A percentile compares a stretch with the other conserved stretches of the same genome.
Conservation (phyloP, 1,140 invertebrate species). For the Cyclargus thomasi region DNA sequence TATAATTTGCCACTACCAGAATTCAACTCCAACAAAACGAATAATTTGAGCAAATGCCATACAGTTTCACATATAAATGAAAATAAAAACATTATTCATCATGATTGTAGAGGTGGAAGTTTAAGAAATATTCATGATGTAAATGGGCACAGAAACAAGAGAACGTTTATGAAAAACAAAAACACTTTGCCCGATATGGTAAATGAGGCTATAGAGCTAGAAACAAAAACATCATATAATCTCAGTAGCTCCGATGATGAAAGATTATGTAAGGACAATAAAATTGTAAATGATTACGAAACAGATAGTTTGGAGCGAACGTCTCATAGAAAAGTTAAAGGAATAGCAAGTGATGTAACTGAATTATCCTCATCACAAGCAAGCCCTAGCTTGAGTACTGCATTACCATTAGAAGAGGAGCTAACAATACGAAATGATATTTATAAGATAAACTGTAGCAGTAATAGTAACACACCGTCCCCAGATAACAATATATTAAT, state of each 20-base stretch:
- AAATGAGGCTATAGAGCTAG: conserved; percentile 77
- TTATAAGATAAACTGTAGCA: conserved; percentile 75
- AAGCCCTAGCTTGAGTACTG: conserved; percentile 80
- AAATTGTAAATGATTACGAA: conserved; percentile 79
- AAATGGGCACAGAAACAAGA: conserved; percentile 31
- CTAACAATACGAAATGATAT: conserved; percentile 84
- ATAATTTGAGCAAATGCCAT: conserved; percentile 40
- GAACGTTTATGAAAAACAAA: conserved; percentile 60
- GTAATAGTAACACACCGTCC: conserved; percentile 77
- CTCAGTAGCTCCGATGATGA: conserved; percentile 58
- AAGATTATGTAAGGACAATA: conserved; percentile 38
- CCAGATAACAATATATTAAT: conserved; percentile 68
- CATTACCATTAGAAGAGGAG: conserved; percentile 85
- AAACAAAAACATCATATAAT: conserved; percentile 59
- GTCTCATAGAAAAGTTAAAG: conserved; percentile 70
- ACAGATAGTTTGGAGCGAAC: conserved; percentile 86
- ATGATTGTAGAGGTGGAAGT: conserved; percentile 39
- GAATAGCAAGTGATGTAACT: conserved; percentile 78
- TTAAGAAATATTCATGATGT: conserved; percentile 30
- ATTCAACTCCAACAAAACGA: conserved; percentile 40
- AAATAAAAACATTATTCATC: conserved; percentile 43
- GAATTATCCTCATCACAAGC: conserved; percentile 80
- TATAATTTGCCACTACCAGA: conserved; percentile 64
- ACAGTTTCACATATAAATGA: conserved; percentile 47
- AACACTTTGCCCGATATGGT: conserved; percentile 77